A percentile compares a stretch with the other conserved stretches of the same genome.
These are phyloP conservation scores for Laspeyria flexula DNA, from an alignment of 2,888 invertebrate genomes.

Conservation along the genomic window DNA sequence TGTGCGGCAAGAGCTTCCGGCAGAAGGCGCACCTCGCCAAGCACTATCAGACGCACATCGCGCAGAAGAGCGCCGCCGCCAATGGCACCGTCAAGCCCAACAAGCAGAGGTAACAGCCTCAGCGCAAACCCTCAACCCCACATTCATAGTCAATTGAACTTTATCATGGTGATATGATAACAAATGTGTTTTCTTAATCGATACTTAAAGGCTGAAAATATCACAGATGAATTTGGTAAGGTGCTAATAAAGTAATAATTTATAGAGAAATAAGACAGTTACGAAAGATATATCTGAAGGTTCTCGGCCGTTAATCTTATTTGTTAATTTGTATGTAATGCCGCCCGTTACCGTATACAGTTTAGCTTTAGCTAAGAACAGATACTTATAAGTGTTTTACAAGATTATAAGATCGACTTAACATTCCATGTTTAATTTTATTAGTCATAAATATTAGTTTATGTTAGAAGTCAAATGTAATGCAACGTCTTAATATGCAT, in stretches of 20 bases:
- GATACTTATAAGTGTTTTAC: conserved; percentile 60
- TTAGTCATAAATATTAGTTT: conserved; percentile 64
- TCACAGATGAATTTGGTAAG: conserved; percentile 83
- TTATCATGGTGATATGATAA: conserved; percentile 73
- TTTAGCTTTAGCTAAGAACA: conserved; percentile 77
- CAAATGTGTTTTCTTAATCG: conserved; percentile 63
- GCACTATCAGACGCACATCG: conserved; percentile 96
- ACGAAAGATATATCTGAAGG: conserved; percentile 62
- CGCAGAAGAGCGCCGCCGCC: conserved; percentile 91
- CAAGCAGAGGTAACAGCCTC: conserved; percentile 80
- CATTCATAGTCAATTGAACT: conserved; percentile 78
- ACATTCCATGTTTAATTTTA: conserved; percentile 56
- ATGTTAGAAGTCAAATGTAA: conserved; percentile 57
- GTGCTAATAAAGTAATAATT: conserved; percentile 81
- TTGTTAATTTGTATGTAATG: conserved; percentile 84
- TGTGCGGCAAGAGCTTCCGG: conserved; percentile 97
- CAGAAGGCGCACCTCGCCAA: conserved; percentile 97
- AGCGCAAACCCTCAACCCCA: conserved; percentile 40
- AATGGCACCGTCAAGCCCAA: conserved; percentile 87
- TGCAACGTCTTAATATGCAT: conserved; percentile 58
- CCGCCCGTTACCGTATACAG: conserved; percentile 84
- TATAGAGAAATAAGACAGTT: conserved; percentile 71
- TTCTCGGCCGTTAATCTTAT: conserved; percentile 70
- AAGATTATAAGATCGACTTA: conserved; percentile 56
- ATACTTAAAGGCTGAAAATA: conserved; percentile 81